Evolutionary conservation across 2,113 vertebrate species (phyloP), one percentile per base, ranked within the genome.

Genomic region (Pterophyllum scalare): DNA sequence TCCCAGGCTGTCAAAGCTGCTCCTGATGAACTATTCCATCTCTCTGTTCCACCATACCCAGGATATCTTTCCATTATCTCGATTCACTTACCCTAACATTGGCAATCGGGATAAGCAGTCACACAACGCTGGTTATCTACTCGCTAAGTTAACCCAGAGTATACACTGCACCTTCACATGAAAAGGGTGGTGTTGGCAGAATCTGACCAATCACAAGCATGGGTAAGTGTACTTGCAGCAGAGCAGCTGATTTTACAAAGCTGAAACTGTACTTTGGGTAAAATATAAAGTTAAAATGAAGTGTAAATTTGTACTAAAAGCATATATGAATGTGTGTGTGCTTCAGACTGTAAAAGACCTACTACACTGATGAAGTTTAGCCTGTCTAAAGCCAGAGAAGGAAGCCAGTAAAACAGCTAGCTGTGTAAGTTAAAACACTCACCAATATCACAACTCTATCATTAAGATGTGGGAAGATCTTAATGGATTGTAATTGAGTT

Each of bases 21-120:
- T 6, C 17, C 43, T 0, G 2, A 24, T 28, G 43, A 52, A 26
- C 43, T 31, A 52, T 10, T 0, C 17, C 17, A 19, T 43, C 43
- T 28, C 40, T 19, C 15, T 49, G 1, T 28, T 52, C 17, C 43
- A 67, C 0, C 22, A 24, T 15, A 15, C 5, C 5, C 2, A 26
- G 38, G 38, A 11, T 0, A 8, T 67, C 3, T 67, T 40, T 19
- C 12, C 1, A 52, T 19, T 19, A 7, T 52, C 46, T 52, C 14
- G 17, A 52, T 19, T 49, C 5, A 46, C 1, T 0, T 19, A 67
- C 24, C 4, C 13, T 24, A 43, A 46, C 15, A 19, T 67, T 40
- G 3, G 43, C 40, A 67, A 67, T 26, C 22, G 26, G 3, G 22
- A 46, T 67, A 46, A 67, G 15, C 5, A 28, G 64, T 67, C 15